Evolutionary conservation across 2,888 invertebrate species (phyloP), one percentile per base, ranked within the genome.

Genomic region (Cremastinae sp.): DNA sequence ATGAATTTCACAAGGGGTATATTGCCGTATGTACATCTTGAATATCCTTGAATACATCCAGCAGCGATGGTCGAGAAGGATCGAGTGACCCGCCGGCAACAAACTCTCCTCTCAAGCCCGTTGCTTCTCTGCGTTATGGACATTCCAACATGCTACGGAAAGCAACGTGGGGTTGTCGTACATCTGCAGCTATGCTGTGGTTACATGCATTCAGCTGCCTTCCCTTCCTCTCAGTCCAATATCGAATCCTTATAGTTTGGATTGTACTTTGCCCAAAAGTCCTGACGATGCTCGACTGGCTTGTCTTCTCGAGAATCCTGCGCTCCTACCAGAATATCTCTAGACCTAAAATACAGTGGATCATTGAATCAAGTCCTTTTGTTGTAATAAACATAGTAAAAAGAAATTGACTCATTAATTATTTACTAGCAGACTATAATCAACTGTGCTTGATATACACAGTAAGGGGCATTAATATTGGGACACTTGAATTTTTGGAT

Each of bases 61-160:
- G 16, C 58, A 58, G 22, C n/a, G n/a, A n/a, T 38, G 47, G 9
- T 12, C 9, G 36, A 12, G 12, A 34, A 18, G 36, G 36, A 20
- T 45, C 12, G 56, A 56, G 59, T 41, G 38, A 54, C 45, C 12
- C 36, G 22, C 66, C 53, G 38, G 59, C 47, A 66, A 34, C 61
- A 61, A 74, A 68, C 49, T 47, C 61, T 36, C 53, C 43, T 66
- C 14, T 36, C 22, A n/a, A n/a, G n/a, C n/a, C n/a, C n/a, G n/a
- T n/a, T n/a, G n/a, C n/a, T n/a, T n/a, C n/a, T n/a, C 12, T n/a
- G 45, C 12, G 49, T 68, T 74, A 62, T 68, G 74, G 62, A 62
- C 61, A 61, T 74, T 74, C 74, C 41, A 47, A 61, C 54, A 34
- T 41, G 22, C 45, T 54, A 38, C 54, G 34, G 54, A 12, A 61